These are phyloP conservation scores for Drosophila varians DNA, from an alignment of 1,140 invertebrate genomes.

Conservation along the genomic window DNA sequence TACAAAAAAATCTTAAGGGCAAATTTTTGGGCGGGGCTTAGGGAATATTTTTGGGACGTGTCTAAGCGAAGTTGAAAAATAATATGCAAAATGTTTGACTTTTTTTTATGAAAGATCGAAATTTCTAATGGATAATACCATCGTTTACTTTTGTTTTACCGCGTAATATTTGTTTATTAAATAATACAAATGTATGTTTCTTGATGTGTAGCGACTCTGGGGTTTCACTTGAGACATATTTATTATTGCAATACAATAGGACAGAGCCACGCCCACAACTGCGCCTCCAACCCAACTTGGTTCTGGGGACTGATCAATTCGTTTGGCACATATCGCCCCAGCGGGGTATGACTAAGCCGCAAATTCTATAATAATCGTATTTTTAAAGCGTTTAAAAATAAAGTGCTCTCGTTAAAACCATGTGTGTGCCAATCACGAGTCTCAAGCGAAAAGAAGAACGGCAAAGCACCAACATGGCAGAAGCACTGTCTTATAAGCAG, in stretches of 20 bases:
- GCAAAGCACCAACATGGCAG: background rate
- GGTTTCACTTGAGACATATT: too few relatives aligned
- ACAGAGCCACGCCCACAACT: background rate
- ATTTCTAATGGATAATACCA: too few relatives aligned
- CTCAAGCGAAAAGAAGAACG: conserved; percentile 4
- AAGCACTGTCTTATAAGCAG: background rate
- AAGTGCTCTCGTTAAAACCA: conserved; percentile 81
- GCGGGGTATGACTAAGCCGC: conserved; percentile 72
- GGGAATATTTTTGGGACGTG: background rate
- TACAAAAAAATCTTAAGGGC: too few relatives aligned
- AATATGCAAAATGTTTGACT: too few relatives aligned
- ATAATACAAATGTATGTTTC: background rate
- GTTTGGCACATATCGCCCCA: conserved; percentile 52
- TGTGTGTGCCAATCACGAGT: conserved; percentile 78
- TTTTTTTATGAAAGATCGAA: too few relatives aligned
- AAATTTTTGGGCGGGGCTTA: conserved; percentile 6
- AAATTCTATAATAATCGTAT: conserved; percentile 77
- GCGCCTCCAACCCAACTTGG: background rate
- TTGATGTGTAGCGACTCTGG: background rate
- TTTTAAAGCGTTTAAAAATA: conserved; percentile 81
- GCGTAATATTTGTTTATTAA: background rate
- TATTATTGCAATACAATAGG: too few relatives aligned
- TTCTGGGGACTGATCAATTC: conserved; percentile 50
- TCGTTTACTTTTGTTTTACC: too few relatives aligned
- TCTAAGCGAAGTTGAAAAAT: too few relatives aligned